Conservation (phyloP, 2,888 invertebrate species). For the Zygothrica quintamaculata region DNA sequence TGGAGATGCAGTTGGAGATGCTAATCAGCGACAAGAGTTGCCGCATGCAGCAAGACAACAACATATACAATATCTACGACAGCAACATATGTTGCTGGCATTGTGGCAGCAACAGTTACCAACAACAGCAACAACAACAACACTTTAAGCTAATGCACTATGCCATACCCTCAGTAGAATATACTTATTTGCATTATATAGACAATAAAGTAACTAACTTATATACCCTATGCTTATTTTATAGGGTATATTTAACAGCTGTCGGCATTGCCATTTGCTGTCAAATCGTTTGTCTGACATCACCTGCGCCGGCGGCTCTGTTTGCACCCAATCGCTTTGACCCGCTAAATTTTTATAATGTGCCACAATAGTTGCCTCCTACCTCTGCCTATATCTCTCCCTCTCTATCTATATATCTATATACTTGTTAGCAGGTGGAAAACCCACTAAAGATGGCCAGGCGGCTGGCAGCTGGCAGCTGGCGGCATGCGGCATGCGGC, state of each 20-base stretch:
- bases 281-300: conserved; percentile 33
- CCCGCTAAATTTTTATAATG: conserved; percentile 43
- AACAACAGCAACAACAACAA: conserved; percentile 3
- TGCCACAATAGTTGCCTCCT: conserved; percentile 24
- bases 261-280: conserved; percentile 42
- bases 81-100: conserved; percentile 65
- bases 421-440: conserved; percentile 47
- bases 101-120: no score
- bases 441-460: conserved; percentile 33
- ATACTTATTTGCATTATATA: neutral
- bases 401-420: conserved; percentile 4
- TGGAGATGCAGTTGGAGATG: conserved; percentile 60
- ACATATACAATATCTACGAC: conserved; percentile 49
- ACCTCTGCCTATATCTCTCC: neutral
- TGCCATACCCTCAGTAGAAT: neutral
- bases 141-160: neutral
- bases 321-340: conserved; percentile 51
- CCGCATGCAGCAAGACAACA: conserved; percentile 56
- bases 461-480: conserved; percentile 1
- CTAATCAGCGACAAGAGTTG: conserved; percentile 66
- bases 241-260: conserved; percentile 45
- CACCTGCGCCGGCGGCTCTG: conserved; percentile 12
- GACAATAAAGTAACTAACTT: no score
- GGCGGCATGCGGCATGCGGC: conserved; percentile 1
- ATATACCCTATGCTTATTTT: neutral